Evolutionary conservation across 2,113 vertebrate genomes (phyloP).

Genomic region (Philantomba maxwellii): DNA sequence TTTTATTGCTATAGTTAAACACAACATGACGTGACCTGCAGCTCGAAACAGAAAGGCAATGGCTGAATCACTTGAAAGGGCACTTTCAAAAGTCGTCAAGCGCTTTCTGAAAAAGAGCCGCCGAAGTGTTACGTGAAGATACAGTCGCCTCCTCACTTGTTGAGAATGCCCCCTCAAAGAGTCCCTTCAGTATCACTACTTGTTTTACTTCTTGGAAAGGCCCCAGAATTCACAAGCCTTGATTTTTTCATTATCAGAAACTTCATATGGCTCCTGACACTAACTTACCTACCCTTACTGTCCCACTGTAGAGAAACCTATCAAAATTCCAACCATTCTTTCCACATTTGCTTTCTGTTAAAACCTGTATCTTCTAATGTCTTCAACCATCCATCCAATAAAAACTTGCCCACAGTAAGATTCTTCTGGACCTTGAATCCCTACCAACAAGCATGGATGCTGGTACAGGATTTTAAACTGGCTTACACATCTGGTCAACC

Average conservation of each 20-base stretch:
- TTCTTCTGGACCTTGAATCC: background rate
- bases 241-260: background rate
- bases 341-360: background rate
- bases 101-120: background rate
- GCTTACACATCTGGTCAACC: background rate
- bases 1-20: background rate
- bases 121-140: background rate
- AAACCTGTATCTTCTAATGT: background rate
- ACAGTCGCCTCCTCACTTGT: background rate
- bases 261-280: background rate
- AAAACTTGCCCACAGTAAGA: background rate
- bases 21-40: background rate
- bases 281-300: background rate
- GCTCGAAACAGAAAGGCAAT: background rate
- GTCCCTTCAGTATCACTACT: background rate
- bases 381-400: background rate
- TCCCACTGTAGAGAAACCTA: background rate
- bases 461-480: background rate
- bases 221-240: background rate
- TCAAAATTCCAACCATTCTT: background rate
- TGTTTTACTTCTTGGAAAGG: slow-evolving; percentile 35
- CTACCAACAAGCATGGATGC: background rate
- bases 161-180: slow-evolving; percentile 26
- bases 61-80: background rate
- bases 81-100: background rate